Percentiles rank a stretch among this genome's conserved stretches.
Conservation (phyloP, 2,888 invertebrate species). For the Sminthurides aquaticus region DNA sequence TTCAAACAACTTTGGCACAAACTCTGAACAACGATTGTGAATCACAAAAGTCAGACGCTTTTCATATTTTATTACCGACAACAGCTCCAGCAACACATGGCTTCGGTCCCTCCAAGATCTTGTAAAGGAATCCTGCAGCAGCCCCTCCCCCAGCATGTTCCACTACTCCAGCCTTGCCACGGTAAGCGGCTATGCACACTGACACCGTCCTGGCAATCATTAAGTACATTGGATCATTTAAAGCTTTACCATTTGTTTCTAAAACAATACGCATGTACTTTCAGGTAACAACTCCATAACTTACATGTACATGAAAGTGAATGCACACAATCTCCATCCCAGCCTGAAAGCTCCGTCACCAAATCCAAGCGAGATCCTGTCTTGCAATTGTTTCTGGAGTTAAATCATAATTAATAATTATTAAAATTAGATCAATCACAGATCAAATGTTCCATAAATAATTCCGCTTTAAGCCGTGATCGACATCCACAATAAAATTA, state of each 20-base stretch:
- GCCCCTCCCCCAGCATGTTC: conserved; percentile 62
- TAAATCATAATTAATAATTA: too few relatives aligned
- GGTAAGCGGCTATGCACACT: conserved; percentile 59
- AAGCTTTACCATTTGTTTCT: neutral
- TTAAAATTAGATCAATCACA: too few relatives aligned
- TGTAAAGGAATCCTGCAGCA: conserved; percentile 60
- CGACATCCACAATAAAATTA: too few relatives aligned
- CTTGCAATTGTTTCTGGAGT: conserved; percentile 49
- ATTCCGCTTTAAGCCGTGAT: too few relatives aligned
- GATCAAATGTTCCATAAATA: too few relatives aligned
- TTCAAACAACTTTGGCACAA: neutral
- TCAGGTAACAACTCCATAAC: too few relatives aligned
- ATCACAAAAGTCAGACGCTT: neutral
- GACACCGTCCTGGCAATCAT: conserved; percentile 60
- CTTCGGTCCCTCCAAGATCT: conserved; percentile 59
- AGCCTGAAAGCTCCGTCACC: conserved; percentile 63
- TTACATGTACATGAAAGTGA: conserved; percentile 64
- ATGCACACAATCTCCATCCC: conserved; percentile 62
- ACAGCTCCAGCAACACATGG: conserved; percentile 61
- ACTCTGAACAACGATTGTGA: too few relatives aligned
- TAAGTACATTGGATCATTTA: too few relatives aligned
- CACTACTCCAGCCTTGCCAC: conserved; percentile 58
- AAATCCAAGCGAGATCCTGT: conserved; percentile 61
- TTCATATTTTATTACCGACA: conserved; percentile 56
- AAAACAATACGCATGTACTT: too few relatives aligned